Percentiles rank a stretch among this genome's conserved stretches.
Evolutionary conservation across 2,797 vertebrate species (phyloP).

Genomic region (Sardinella longiceps): DNA sequence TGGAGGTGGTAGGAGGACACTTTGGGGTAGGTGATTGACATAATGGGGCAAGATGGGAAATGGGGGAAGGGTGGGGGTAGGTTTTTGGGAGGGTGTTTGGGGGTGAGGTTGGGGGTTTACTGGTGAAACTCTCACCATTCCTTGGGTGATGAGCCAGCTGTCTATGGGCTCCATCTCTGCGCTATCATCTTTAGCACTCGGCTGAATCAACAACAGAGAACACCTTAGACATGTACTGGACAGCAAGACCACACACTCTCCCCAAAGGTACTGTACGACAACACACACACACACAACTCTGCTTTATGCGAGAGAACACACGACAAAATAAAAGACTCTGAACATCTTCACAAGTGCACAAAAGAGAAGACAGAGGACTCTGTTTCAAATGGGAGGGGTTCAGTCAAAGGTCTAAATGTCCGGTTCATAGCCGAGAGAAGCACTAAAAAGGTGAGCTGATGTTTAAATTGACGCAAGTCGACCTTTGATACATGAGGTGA

Average conservation of each 20-base stretch:
- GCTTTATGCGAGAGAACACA: not conserved
- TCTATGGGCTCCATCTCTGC: conserved; percentile 98
- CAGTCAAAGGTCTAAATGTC: not conserved
- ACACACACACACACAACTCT: not conserved
- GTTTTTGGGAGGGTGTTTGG: conserved; percentile 33
- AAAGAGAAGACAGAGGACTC: conserved; percentile 10
- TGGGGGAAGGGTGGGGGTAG: conserved; percentile 36
- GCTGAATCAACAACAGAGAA: conserved; percentile 95
- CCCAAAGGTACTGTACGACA: conserved; percentile 47
- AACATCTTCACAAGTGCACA: conserved; percentile 16
- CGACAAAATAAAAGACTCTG: not conserved
- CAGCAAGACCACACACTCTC: conserved; percentile 24
- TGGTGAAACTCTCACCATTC: conserved; percentile 97
- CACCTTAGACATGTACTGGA: conserved; percentile 74
- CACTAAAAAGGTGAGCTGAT: not conserved
- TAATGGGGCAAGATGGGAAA: conserved; percentile 39
- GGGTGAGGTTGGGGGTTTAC: conserved; percentile 58
- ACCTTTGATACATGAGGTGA: conserved; percentile 9
- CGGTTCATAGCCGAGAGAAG: not conserved
- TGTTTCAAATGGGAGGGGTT: not conserved
- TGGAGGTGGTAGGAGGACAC: not conserved
- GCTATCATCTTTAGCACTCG: conserved; percentile 91
- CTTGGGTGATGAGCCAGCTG: conserved; percentile 99
- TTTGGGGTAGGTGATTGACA: conserved; percentile 25
- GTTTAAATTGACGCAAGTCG: not conserved